These are phyloP conservation scores for Pteruthius melanotis DNA, from an alignment of 2,113 vertebrate species.

Conservation along the genomic window DNA sequence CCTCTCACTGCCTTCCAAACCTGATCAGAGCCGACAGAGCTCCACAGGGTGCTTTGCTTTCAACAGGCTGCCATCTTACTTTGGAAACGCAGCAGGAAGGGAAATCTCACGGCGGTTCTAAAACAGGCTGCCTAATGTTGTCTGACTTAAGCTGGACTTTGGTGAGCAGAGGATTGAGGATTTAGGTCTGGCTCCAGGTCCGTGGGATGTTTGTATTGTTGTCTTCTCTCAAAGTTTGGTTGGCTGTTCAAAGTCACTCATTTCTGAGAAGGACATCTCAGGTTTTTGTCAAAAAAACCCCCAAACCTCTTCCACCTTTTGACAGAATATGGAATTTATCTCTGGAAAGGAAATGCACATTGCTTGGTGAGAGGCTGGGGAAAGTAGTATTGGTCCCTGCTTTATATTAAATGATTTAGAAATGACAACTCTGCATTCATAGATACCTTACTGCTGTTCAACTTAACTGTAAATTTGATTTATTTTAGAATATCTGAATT, in stretches of 20 bases:
- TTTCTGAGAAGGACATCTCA: not conserved
- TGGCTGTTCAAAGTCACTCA: not conserved
- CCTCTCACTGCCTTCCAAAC: not conserved
- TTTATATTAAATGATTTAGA: not conserved
- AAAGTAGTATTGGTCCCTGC: not conserved
- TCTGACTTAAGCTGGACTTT: not conserved
- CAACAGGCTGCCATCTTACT: not conserved
- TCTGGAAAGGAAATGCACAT: not conserved
- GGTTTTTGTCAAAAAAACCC: not conserved
- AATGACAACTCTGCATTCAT: not conserved
- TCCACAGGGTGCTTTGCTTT: not conserved
- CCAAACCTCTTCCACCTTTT: not conserved
- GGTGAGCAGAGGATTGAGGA: not conserved
- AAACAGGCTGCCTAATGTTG: not conserved
- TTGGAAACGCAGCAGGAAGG: not conserved
- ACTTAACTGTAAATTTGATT: not conserved
- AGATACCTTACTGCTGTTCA: not conserved
- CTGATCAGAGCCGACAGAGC: not conserved
- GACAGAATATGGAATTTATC: not conserved
- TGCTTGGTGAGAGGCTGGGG: not conserved
- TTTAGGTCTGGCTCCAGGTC: not conserved
- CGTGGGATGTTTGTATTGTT: too few relatives aligned
- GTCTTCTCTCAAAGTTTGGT: not conserved
- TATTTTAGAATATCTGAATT: not conserved
- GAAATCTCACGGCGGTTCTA: fast-evolving